Conservation (phyloP, 2,888 invertebrate genomes). For the Mesorhabditis spiculigera region DNA sequence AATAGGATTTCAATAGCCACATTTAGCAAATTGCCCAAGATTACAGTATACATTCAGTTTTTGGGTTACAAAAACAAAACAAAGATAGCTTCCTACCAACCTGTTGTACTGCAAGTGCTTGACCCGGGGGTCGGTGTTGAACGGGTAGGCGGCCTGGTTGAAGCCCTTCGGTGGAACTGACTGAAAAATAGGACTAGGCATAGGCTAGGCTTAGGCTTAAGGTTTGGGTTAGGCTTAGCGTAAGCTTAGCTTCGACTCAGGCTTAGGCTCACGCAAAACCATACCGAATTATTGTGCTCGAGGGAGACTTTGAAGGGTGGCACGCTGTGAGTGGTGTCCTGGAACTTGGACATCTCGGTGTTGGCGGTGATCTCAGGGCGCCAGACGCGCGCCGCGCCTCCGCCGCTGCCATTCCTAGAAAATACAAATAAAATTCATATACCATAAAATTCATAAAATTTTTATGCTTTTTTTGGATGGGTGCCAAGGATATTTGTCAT, state of each 20-base stretch:
- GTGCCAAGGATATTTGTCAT: too few relatives aligned
- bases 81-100: background rate
- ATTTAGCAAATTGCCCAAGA: too few relatives aligned
- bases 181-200: slow-evolving; percentile 18
- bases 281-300: slow-evolving; percentile 31
- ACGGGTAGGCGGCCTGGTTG: slow-evolving; percentile 38
- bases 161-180: slow-evolving; percentile 35
- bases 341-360: slow-evolving; percentile 18
- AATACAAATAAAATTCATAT: too few relatives aligned
- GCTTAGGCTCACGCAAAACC: background rate
- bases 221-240: background rate
- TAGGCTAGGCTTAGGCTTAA: background rate
- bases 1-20: too few relatives aligned
- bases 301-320: slow-evolving; percentile 30
- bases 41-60: too few relatives aligned
- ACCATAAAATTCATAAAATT: too few relatives aligned
- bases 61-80: too few relatives aligned
- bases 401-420: slow-evolving; percentile 32
- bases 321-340: background rate
- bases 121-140: slow-evolving; percentile 40
- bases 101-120: slow-evolving; percentile 39
- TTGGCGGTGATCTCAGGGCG: slow-evolving; percentile 40
- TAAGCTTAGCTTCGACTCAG: too few relatives aligned
- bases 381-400: slow-evolving; percentile 32
- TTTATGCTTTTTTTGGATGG: too few relatives aligned